These are phyloP conservation scores for Ciconia stormi DNA, from an alignment of 2,113 vertebrate species.

Conservation along the genomic window DNA sequence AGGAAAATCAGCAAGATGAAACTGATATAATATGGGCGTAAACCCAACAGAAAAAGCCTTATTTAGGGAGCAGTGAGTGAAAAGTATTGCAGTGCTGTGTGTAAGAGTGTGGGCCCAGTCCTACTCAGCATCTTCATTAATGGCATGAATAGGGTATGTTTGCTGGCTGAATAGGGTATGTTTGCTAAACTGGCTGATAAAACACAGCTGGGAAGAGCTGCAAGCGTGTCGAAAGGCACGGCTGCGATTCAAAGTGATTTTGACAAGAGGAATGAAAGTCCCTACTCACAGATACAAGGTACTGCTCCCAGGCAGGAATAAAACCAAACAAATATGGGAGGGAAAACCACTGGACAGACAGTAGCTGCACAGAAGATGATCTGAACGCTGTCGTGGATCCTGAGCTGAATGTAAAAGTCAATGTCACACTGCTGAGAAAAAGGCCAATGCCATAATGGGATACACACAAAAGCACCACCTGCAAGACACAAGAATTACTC, in stretches of 20 bases:
- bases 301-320: background rate
- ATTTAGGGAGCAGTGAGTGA: background rate
- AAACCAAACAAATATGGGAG: background rate
- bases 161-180: too few relatives aligned
- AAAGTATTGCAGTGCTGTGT: too few relatives aligned
- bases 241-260: background rate
- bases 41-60: background rate
- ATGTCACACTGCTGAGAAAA: background rate
- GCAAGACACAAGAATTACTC: background rate
- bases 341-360: background rate
- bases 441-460: rapidly evolving
- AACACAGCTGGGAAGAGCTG: background rate
- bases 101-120: background rate
- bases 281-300: too few relatives aligned
- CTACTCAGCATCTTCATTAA: background rate
- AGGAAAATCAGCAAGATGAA: background rate
- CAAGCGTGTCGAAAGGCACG: background rate
- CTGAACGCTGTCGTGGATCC: rapidly evolving
- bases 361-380: background rate
- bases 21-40: rapidly evolving
- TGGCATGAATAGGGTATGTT: rapidly evolving
- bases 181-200: background rate
- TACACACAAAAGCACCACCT: rapidly evolving
- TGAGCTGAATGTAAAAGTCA: background rate
- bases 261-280: background rate